Evolutionary conservation across 2,113 vertebrate genomes (phyloP).

Genomic region (Porphyrio hochstetteri): DNA sequence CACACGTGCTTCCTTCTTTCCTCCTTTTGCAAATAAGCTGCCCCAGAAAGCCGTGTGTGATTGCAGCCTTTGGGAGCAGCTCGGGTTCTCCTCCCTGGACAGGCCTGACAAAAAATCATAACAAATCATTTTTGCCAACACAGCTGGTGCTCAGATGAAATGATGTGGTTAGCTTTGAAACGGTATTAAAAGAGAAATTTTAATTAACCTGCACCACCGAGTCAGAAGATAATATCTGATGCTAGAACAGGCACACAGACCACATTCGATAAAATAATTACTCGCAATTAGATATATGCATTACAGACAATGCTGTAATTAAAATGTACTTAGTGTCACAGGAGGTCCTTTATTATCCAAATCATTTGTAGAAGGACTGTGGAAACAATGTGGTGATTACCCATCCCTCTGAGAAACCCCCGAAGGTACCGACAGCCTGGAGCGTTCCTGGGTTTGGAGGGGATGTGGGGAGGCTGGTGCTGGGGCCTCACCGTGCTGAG

Average conservation of each 20-base stretch:
- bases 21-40: neutral
- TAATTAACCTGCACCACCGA: slow-evolving; percentile 56
- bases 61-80: slow-evolving; percentile 18
- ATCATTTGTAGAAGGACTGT: slow-evolving; percentile 4
- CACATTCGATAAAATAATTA: slow-evolving; percentile 62
- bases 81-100: neutral
- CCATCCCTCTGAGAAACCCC: neutral
- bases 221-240: slow-evolving; percentile 65
- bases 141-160: slow-evolving; percentile 63
- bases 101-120: slow-evolving; percentile 8
- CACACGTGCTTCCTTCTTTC: neutral
- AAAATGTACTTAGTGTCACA: slow-evolving; percentile 58
- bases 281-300: slow-evolving; percentile 65
- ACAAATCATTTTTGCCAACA: slow-evolving; percentile 35
- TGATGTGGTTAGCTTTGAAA: slow-evolving; percentile 66
- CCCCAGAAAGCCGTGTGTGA: slow-evolving; percentile 28
- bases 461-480: neutral
- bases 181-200: slow-evolving; percentile 66
- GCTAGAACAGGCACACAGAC: slow-evolving; percentile 9
- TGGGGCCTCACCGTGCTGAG: neutral
- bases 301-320: slow-evolving; percentile 56
- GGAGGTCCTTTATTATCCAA: slow-evolving; percentile 36
- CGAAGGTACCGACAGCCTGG: neutral
- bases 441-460: neutral
- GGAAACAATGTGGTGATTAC: slow-evolving; percentile 2